phyloP scores from a whole-genome alignment of 2,113 vertebrate genomes.

The Oreotrochilus melanogaster region DNA sequence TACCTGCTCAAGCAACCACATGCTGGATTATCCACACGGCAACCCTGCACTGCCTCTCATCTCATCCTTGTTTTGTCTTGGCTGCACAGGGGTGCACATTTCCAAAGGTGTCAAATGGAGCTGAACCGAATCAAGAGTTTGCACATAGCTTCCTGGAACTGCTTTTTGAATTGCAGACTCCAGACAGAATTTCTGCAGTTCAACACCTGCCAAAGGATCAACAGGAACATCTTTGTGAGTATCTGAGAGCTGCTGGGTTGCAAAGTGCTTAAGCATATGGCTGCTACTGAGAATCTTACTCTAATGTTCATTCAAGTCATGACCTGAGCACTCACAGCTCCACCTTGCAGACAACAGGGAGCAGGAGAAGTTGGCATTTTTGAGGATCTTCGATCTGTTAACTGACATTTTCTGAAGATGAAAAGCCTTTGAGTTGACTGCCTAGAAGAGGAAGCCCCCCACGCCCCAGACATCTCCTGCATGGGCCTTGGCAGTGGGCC shows the following conservation, averaged over 20 bases:
- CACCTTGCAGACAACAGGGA: neutral
- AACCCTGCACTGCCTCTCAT: neutral
- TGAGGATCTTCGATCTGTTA: constrained; percentile 17
- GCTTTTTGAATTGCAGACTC: neutral
- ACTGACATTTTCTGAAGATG: constrained; percentile 30
- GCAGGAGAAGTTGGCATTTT: neutral
- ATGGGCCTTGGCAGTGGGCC: constrained; percentile 18
- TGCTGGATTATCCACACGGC: neutral
- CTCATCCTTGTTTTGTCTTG: neutral
- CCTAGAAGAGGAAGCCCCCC: neutral
- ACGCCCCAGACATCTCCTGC: neutral
- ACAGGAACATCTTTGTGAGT: neutral
- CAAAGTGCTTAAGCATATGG: neutral
- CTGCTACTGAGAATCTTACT: neutral
- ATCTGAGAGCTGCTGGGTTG: neutral
- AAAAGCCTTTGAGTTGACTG: constrained; percentile 23
- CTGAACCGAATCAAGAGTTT: neutral
- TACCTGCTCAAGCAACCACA: neutral
- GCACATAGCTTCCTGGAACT: neutral
- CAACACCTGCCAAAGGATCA: neutral
- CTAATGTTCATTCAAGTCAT: constrained; percentile 9
- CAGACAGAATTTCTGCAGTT: neutral
- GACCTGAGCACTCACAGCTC: neutral
- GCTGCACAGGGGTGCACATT: neutral
- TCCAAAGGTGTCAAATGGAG: neutral